phyloP scores from a whole-genome alignment of 2,113 vertebrate species.

The Herpailurus yagouaroundi region DNA sequence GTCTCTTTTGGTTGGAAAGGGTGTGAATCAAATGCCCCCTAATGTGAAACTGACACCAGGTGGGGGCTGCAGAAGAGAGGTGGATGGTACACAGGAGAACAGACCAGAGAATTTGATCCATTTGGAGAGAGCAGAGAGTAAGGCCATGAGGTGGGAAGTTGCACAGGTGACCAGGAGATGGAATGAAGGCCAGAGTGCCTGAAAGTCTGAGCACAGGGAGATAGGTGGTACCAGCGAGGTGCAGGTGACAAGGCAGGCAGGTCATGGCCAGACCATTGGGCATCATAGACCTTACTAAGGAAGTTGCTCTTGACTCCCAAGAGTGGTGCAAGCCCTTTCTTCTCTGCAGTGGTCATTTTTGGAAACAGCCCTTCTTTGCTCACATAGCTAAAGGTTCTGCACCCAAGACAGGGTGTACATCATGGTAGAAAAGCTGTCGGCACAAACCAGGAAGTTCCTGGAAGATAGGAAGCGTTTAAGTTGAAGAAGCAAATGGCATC shows the following conservation, averaged over 20 bases:
- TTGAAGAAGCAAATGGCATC: constrained; percentile 31
- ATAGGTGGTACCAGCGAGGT: neutral
- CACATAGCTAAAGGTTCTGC: neutral
- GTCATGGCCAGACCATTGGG: neutral
- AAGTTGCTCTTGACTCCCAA: neutral
- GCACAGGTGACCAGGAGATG: too few relatives aligned
- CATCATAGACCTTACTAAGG: neutral
- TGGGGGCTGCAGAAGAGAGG: neutral
- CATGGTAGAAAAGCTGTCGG: neutral
- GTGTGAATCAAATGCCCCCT: neutral
- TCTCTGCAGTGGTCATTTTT: neutral
- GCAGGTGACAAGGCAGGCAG: neutral
- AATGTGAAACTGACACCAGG: neutral
- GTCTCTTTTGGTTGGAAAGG: neutral
- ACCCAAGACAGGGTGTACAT: neutral
- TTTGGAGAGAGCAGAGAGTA: neutral
- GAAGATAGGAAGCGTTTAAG: constrained; percentile 3
- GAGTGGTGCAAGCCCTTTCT: neutral
- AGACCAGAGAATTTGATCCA: neutral
- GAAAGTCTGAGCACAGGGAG: neutral
- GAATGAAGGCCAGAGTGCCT: neutral
- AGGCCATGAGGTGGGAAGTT: neutral
- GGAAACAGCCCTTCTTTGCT: neutral
- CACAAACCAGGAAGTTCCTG: neutral
- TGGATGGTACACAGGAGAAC: neutral